These are phyloP conservation scores for Sciaenops ocellatus DNA, from an alignment of 2,797 vertebrate genomes.

Conservation along the genomic window DNA sequence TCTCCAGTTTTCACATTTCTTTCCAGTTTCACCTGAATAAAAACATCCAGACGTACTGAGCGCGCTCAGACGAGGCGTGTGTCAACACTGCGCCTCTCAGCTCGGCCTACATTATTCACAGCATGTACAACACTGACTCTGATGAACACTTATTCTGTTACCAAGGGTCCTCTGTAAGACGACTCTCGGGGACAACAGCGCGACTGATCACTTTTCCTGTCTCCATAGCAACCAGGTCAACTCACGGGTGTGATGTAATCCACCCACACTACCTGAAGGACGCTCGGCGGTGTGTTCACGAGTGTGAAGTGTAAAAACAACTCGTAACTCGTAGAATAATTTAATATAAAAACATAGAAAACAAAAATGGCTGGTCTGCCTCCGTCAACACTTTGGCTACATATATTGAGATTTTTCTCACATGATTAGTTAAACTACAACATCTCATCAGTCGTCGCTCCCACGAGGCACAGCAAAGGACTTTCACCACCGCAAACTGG, in stretches of 20 bases:
- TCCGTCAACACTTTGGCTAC: constrained; percentile 27
- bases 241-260: constrained; percentile 37
- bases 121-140: constrained; percentile 3
- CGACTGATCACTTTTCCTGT: constrained; percentile 69
- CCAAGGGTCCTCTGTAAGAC: constrained; percentile 49
- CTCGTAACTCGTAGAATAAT: constrained; percentile 46
- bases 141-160: constrained; percentile 40
- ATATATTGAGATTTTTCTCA: constrained; percentile 1
- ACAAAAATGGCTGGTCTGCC: constrained; percentile 1
- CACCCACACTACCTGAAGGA: constrained; percentile 1
- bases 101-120: too few relatives aligned
- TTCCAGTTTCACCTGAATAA: too few relatives aligned
- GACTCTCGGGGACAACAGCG: constrained; percentile 48
- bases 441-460: background rate
- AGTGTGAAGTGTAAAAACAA: constrained; percentile 31
- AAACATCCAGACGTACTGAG: too few relatives aligned
- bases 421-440: constrained; percentile 22
- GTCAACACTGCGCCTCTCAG: too few relatives aligned
- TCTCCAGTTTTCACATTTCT: too few relatives aligned
- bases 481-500: background rate
- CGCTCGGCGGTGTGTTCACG: background rate
- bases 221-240: constrained; percentile 59
- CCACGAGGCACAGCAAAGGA: constrained; percentile 1
- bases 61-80: too few relatives aligned
- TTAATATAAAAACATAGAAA: constrained; percentile 53